These are phyloP conservation scores for Phortica magna DNA, from an alignment of 2,888 invertebrate genomes.

Conservation along the genomic window DNA sequence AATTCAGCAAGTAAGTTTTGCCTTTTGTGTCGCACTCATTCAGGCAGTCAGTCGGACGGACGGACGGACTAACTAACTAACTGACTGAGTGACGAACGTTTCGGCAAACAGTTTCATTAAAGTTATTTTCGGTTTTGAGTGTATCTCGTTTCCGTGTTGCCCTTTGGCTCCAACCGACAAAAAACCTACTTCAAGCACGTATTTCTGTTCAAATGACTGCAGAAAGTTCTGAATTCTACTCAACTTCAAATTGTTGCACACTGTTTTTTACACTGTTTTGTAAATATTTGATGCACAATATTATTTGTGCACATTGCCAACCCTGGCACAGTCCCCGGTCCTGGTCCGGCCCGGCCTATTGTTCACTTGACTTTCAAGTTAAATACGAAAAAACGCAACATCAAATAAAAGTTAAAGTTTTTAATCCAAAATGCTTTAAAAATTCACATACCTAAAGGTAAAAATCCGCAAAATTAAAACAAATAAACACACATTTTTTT, in stretches of 20 bases:
- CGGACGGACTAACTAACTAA: too few relatives aligned
- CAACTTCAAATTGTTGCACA: conserved; percentile 17
- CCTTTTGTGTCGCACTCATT: not conserved
- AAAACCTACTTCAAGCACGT: conserved; percentile 25
- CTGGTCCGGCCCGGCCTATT: conserved; percentile 13
- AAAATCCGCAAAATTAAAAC: not conserved
- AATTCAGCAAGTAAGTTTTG: not conserved
- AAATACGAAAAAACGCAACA: not conserved
- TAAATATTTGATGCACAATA: conserved; percentile 7
- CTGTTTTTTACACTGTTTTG: not conserved
- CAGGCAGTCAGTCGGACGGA: not conserved
- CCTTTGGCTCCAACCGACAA: not conserved
- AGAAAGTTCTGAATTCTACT: conserved; percentile 24
- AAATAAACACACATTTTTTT: not conserved
- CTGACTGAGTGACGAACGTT: conserved; percentile 1
- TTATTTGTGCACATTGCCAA: not conserved
- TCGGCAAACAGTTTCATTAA: conserved; percentile 10
- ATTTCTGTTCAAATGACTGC: conserved; percentile 19
- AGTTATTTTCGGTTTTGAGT: not conserved
- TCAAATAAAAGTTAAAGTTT: not conserved
- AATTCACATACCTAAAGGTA: not conserved
- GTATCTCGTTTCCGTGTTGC: not conserved
- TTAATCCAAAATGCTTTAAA: not conserved
- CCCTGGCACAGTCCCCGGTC: too few relatives aligned
- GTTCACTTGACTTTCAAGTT: conserved; percentile 6